Evolutionary conservation across 2,888 invertebrate genomes (phyloP).

Genomic region (Didymodactylos carnosus): DNA sequence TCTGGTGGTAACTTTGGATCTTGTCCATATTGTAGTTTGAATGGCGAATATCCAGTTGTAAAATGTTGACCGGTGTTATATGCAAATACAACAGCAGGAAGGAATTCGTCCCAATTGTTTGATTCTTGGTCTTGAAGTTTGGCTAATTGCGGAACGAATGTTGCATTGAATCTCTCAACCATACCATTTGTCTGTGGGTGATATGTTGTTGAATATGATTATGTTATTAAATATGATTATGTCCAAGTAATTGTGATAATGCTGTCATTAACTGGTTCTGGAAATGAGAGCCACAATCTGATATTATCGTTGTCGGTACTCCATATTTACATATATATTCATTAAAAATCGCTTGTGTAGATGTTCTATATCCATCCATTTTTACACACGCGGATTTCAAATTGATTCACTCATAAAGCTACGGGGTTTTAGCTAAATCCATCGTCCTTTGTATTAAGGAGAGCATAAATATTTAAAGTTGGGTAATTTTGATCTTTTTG

Average conservation of each 20-base stretch:
- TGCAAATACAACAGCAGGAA: too few species aligned
- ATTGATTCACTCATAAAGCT: too few species aligned
- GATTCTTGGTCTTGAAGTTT: not conserved
- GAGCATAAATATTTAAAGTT: too few species aligned
- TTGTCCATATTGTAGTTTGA: too few species aligned
- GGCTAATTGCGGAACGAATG: not conserved
- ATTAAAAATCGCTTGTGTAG: not conserved
- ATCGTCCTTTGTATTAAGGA: too few species aligned
- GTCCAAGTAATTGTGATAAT: slow-evolving; percentile 15
- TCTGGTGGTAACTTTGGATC: too few species aligned
- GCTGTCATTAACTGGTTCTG: slow-evolving; percentile 7
- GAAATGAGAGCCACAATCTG: not conserved
- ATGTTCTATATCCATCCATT: too few species aligned
- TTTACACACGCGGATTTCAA: too few species aligned
- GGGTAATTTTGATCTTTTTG: too few species aligned
- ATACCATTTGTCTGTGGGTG: not conserved
- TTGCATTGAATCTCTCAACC: slow-evolving; percentile 14
- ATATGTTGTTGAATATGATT: slow-evolving; percentile 16
- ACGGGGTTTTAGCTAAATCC: too few species aligned
- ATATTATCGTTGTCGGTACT: not conserved
- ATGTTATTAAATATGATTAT: slow-evolving; percentile 17
- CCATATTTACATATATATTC: not conserved
- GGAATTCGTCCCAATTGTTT: not conserved
- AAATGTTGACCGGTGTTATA: too few species aligned
- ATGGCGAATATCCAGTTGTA: too few species aligned